Evolutionary conservation across 2,797 vertebrate species (phyloP), one percentile per base, ranked within the genome.

Genomic region (Scleropages formosus): DNA sequence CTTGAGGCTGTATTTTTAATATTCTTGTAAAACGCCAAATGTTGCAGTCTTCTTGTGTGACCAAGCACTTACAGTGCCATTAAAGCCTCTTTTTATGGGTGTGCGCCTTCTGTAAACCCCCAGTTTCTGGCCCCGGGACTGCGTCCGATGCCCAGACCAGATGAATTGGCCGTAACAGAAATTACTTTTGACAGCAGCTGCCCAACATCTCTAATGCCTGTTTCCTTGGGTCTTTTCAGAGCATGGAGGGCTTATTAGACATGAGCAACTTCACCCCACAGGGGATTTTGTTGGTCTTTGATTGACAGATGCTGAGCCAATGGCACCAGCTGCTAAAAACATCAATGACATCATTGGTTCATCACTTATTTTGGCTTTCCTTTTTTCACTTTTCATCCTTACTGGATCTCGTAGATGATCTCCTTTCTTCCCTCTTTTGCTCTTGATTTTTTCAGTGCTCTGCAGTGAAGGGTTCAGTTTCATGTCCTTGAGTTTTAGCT

Each of bases 121-220:
- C 39, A 27, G 74, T 81, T 76, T 73, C 13, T 75, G 18, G 18
- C 74, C 27, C 18, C 65, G 81, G 74, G 80, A 84, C 84, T 82
- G 75, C 76, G 11, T 80, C 80, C 81, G 77, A 78, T 80, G 85
- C 82, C 82, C 56, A 83, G 88, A 84, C 86, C 89, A 91, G 88
- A 89, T 90, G 86, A 86, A 75, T 84, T 80, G 77, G 75, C 85
- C 82, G 64, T 82, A 85, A 85, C 75, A 78, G 81, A 90, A 88
- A 92, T 91, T 81, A 88, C 86, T 84, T 87, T 85, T 91, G 90
- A 92, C 90, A 91, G 88, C 80, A 86, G 78, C 84, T 83, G 78
- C 77, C 73, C 24, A 71, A 79, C 64, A 39, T 73, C 75, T 81
- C 75, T 81, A 39, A 79, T 74, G 26, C 72, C 15, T 79, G 76